Evolutionary conservation across 2,888 invertebrate genomes (phyloP), one percentile per base, ranked within the genome.

Genomic region (Amphipoea oculea): DNA sequence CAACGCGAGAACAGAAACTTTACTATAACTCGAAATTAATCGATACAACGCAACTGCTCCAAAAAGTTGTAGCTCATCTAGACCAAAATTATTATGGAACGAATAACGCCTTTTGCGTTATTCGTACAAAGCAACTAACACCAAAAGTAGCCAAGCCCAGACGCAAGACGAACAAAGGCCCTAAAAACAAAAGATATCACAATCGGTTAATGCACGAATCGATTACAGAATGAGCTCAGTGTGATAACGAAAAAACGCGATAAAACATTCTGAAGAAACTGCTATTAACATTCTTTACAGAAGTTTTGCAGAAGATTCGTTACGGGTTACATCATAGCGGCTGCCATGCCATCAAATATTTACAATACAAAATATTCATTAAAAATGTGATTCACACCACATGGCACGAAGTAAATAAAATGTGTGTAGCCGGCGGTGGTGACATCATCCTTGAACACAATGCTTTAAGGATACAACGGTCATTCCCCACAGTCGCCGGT

Each of bases 241-340:
- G 78, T 85, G 93, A 93, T 93, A 93, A 92, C 86, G 82, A 72
- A 88, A 90, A 89, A 86, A 92, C 90, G 89, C 88, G 93, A 94
- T 92, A 93, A 91, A 89, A 88, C 67, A 78, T 78, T 80, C 79
- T 77, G 67, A 76, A 86, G 76, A 74, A 82, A 66, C 76, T 36
- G n/a, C 17, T 76, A n/a, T 75, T n/a, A 29, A 76, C 81, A 76
- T 76, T 75, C 60, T 76, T 68, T 66, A 36, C 4, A 72, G 68
- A 62, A 81, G 45, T 73, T 57, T 65, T 67, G 17, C 14, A 65
- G 62, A 60, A 80, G 65, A 76, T 75, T 79, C 63, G 60, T 72
- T 69, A 65, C 23, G 51, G 60, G 20, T 69, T 74, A 78, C 81
- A 75, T 80, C 78, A 81, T 69, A 67, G 45, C 36, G 68, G 71